Evolutionary conservation across 1,140 invertebrate genomes (phyloP).

Genomic region (Melipona quadrifasciata): DNA sequence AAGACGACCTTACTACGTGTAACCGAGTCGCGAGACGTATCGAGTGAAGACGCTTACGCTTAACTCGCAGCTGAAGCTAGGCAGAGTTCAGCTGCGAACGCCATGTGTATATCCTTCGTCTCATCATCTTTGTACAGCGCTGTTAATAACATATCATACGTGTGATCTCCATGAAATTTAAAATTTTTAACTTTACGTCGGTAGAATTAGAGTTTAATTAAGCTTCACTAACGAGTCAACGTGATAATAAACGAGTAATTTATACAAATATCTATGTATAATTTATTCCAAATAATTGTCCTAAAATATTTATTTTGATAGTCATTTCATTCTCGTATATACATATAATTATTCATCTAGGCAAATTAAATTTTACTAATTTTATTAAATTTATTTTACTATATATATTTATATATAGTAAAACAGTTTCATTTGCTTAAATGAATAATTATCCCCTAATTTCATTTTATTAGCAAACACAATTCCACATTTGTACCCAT

Average conservation of each 20-base stretch:
- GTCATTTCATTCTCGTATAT: too few relatives aligned
- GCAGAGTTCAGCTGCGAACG: background rate
- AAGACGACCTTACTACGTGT: slow-evolving; percentile 5
- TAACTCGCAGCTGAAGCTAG: slow-evolving; percentile 32
- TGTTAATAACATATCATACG: slow-evolving; percentile 11
- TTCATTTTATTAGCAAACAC: background rate
- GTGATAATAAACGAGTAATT: slow-evolving; percentile 16
- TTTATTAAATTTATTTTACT: too few relatives aligned
- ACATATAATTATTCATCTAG: too few relatives aligned
- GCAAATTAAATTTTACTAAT: too few relatives aligned
- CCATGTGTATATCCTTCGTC: background rate
- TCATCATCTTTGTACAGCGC: slow-evolving; percentile 1
- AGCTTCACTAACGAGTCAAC: background rate
- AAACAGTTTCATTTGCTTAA: too few relatives aligned
- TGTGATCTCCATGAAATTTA: slow-evolving; percentile 18
- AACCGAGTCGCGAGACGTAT: background rate
- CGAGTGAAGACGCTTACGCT: slow-evolving; percentile 53
- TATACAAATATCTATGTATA: background rate
- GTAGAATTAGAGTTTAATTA: background rate
- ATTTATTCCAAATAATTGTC: background rate
- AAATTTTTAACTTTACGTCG: background rate
- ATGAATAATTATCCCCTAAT: background rate
- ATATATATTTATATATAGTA: too few relatives aligned
- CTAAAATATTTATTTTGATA: too few relatives aligned
- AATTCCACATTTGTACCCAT: background rate